Evolutionary conservation across 2,797 vertebrate genomes (phyloP).

Genomic region (Parotocinclus haroldoi): DNA sequence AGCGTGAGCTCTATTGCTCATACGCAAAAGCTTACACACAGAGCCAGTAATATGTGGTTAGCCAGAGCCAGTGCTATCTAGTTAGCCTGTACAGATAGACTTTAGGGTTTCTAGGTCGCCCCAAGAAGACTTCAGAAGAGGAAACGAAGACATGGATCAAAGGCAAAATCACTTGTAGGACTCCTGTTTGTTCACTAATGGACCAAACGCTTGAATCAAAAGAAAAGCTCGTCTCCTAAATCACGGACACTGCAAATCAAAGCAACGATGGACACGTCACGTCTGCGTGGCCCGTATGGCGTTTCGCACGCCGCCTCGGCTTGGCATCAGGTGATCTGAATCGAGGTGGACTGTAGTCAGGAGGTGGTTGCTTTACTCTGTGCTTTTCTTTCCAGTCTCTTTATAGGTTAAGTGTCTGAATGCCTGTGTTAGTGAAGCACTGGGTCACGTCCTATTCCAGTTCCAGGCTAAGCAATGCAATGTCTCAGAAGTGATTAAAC

Average conservation of each 20-base stretch:
- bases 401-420: constrained; percentile 70
- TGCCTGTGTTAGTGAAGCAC: constrained; percentile 76
- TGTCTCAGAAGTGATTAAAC: constrained; percentile 99
- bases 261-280: constrained; percentile 49
- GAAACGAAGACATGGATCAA: constrained; percentile 59
- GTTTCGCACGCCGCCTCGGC: constrained; percentile 62
- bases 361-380: constrained; percentile 49
- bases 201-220: constrained; percentile 45
- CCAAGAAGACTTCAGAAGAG: constrained; percentile 59
- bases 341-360: constrained; percentile 49
- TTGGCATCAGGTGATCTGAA: constrained; percentile 70
- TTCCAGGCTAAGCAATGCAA: constrained; percentile 92
- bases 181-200: constrained; percentile 48
- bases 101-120: constrained; percentile 73
- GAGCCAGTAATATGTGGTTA: constrained; percentile 66
- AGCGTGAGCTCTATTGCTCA: too few species aligned
- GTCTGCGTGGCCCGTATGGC: constrained; percentile 69
- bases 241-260: constrained; percentile 37
- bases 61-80: constrained; percentile 50
- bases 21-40: constrained; percentile 52
- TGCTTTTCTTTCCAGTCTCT: constrained; percentile 82
- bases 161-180: constrained; percentile 45
- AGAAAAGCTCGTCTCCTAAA: constrained; percentile 26
- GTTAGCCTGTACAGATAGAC: constrained; percentile 63
- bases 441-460: constrained; percentile 79